Evolutionary conservation across 53 echinoderm and acorn worm genomes (phyloP).

Genomic region (Crossaster papposus): DNA sequence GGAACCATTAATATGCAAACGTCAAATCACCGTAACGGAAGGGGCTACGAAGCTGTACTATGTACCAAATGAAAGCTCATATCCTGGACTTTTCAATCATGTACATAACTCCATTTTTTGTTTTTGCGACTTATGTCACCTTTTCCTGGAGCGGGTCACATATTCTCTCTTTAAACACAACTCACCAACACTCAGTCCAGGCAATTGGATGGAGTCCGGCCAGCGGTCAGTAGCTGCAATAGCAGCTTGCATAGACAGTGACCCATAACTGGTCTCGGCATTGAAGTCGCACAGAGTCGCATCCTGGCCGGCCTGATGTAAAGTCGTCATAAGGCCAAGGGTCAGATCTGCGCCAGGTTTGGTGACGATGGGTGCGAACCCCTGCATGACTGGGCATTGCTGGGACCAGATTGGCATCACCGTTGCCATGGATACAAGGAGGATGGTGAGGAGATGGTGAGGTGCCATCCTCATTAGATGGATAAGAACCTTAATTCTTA

Average conservation of each 20-base stretch:
- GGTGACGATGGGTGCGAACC: not conserved
- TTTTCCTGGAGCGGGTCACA: no score
- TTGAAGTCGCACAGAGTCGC: not conserved
- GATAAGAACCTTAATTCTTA: not conserved
- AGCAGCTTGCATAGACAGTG: not conserved
- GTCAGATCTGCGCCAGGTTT: slow-evolving; percentile 27
- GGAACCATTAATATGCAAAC: no score
- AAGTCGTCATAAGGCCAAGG: slow-evolving; percentile 6
- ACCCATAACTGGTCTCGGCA: not conserved
- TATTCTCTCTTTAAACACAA: not conserved
- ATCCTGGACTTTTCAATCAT: no score
- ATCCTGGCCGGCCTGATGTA: not conserved
- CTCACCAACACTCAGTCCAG: slow-evolving; percentile 33
- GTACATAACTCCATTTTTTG: no score
- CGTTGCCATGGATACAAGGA: slow-evolving; percentile 2
- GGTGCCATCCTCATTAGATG: not conserved
- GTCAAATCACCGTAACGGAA: no score
- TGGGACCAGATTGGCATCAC: not conserved
- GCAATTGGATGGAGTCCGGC: slow-evolving; percentile 26
- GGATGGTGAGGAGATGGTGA: not conserved
- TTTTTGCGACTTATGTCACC: no score
- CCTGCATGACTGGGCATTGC: slow-evolving; percentile 23
- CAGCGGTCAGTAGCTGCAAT: slow-evolving; percentile 2
- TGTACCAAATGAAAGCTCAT: no score
- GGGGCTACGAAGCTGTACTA: no score